These are phyloP conservation scores for Lycaon pictus DNA, from an alignment of 2,113 vertebrate genomes.

Conservation along the genomic window DNA sequence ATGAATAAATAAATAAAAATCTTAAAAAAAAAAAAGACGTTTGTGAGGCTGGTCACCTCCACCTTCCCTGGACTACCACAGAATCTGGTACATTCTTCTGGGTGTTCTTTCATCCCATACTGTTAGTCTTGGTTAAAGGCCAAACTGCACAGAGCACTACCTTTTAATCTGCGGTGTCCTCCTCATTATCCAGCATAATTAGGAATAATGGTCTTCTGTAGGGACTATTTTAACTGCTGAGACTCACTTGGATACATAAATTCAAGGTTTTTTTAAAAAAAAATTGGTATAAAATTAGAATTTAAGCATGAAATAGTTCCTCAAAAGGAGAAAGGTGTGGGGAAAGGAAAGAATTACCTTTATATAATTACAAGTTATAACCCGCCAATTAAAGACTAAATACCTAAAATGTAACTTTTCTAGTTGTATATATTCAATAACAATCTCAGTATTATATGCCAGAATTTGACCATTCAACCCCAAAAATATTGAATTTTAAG, in stretches of 20 bases:
- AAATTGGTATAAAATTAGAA: background rate
- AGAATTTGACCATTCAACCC: conserved; percentile 10
- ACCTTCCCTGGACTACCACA: too few species aligned
- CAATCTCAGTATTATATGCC: background rate
- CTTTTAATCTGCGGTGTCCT: background rate
- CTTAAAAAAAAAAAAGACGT: background rate
- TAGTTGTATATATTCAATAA: background rate
- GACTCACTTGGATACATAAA: background rate
- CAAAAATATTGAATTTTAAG: background rate
- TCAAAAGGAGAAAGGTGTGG: background rate
- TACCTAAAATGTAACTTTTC: background rate
- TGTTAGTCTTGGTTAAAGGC: background rate
- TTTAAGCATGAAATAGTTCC: conserved; percentile 12
- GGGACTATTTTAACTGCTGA: background rate
- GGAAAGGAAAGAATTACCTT: background rate
- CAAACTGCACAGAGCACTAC: background rate
- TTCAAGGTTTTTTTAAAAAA: background rate
- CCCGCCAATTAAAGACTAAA: background rate
- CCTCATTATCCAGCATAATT: background rate
- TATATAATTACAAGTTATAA: background rate
- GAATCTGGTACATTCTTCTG: accelerated
- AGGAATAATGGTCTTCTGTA: background rate
- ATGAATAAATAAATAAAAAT: too few species aligned
- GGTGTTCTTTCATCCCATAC: background rate
- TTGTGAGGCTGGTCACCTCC: background rate